These are phyloP conservation scores for Aratinga solstitialis DNA, from an alignment of 2,797 vertebrate species.

Conservation along the genomic window DNA sequence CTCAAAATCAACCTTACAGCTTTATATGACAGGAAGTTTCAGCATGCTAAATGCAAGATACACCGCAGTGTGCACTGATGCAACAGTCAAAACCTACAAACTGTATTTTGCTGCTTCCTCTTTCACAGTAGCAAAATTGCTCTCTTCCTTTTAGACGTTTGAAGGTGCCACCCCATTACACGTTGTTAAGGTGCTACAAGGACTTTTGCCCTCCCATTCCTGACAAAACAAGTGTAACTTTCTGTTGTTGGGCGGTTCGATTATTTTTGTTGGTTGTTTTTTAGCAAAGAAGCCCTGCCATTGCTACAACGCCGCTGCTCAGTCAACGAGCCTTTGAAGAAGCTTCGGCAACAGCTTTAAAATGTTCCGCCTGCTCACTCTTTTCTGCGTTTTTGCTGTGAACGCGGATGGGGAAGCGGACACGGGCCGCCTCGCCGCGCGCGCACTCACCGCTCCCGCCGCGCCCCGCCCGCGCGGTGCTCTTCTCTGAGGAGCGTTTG, in stretches of 20 bases:
- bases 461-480: background rate
- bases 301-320: background rate
- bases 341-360: background rate
- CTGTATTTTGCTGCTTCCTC: background rate
- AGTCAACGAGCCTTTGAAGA: background rate
- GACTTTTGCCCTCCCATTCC: background rate
- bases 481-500: background rate
- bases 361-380: background rate
- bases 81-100: background rate
- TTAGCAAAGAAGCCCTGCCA: background rate
- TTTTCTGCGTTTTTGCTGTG: background rate
- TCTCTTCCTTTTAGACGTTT: background rate
- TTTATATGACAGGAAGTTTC: background rate
- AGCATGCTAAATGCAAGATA: background rate
- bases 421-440: background rate
- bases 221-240: background rate
- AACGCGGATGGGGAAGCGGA: background rate
- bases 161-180: background rate
- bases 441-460: background rate
- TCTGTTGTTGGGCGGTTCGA: fast-evolving
- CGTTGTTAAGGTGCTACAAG: background rate
- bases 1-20: background rate
- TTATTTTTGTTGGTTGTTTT: background rate
- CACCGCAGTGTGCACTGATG: fast-evolving
- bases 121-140: background rate